Conservation (phyloP, 2,113 vertebrate genomes). For the Haliaeetus leucogaster region DNA sequence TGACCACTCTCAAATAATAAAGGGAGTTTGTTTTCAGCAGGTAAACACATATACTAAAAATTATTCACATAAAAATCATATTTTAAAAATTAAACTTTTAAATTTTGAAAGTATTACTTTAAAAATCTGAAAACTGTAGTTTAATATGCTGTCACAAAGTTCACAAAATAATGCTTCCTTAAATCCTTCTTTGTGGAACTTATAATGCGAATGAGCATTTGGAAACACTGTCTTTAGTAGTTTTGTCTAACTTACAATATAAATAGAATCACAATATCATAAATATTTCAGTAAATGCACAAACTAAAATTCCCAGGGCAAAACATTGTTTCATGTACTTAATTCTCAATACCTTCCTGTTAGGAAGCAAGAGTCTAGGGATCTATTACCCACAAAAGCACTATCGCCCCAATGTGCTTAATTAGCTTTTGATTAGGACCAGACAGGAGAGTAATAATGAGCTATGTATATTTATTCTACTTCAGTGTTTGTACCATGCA, state of each 20-base stretch:
- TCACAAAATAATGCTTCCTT: not conserved
- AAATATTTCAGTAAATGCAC: constrained; percentile 10
- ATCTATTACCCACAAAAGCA: not conserved
- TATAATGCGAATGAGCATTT: not conserved
- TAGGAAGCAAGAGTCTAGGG: not conserved
- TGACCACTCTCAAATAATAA: not conserved
- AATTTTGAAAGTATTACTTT: not conserved
- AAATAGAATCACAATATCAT: not conserved
- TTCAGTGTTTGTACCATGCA: not conserved
- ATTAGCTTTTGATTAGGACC: not conserved
- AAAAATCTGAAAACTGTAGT: not conserved
- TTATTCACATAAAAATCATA: not conserved
- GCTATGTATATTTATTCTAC: not conserved
- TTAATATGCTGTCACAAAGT: not conserved
- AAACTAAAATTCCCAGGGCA: not conserved
- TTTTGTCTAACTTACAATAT: not conserved
- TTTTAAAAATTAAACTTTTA: not conserved
- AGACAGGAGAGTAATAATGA: not conserved
- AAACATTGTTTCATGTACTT: not conserved
- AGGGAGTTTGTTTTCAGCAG: not conserved
- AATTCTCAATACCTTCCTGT: not conserved
- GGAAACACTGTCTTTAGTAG: not conserved
- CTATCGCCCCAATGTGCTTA: not conserved
- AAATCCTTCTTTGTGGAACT: not conserved
- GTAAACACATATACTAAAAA: not conserved